Conservation (phyloP, 2,113 vertebrate species). For the Mastomys natalensis region DNA sequence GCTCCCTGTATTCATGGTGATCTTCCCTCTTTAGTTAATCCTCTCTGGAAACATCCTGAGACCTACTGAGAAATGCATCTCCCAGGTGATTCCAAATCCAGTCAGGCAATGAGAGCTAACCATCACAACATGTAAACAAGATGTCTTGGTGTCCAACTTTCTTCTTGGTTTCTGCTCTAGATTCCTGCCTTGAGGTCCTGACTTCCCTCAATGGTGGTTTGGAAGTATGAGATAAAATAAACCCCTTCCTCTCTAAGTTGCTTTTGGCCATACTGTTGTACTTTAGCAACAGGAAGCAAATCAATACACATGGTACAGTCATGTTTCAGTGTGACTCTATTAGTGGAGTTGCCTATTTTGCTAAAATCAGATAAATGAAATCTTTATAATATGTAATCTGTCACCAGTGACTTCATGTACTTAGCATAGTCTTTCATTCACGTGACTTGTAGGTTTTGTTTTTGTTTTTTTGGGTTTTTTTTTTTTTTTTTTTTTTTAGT, state of each 20-base stretch:
- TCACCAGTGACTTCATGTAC: background rate
- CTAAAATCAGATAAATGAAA: background rate
- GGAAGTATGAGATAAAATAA: background rate
- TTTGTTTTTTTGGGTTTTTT: too few species aligned
- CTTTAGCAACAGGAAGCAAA: background rate
- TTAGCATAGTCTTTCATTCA: background rate
- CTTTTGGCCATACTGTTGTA: background rate
- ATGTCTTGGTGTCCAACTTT: background rate
- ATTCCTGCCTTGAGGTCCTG: background rate
- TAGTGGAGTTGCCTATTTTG: background rate
- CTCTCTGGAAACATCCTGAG: background rate
- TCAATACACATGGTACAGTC: background rate
- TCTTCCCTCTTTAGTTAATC: background rate
- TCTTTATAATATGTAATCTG: background rate
- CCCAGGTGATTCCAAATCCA: background rate
- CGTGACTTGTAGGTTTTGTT: too few species aligned
- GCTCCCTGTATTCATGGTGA: background rate
- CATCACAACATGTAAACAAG: background rate
- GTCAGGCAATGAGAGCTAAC: background rate
- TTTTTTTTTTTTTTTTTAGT: too few species aligned
- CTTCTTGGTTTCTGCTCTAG: background rate
- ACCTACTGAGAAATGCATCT: background rate
- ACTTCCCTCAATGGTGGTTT: background rate
- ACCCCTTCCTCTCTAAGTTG: background rate
- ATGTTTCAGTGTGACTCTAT: background rate